Percentiles rank a stretch among this genome's conserved stretches.
These are phyloP conservation scores for Dipodomys merriami DNA, from an alignment of 2,113 vertebrate genomes.

Conservation along the genomic window DNA sequence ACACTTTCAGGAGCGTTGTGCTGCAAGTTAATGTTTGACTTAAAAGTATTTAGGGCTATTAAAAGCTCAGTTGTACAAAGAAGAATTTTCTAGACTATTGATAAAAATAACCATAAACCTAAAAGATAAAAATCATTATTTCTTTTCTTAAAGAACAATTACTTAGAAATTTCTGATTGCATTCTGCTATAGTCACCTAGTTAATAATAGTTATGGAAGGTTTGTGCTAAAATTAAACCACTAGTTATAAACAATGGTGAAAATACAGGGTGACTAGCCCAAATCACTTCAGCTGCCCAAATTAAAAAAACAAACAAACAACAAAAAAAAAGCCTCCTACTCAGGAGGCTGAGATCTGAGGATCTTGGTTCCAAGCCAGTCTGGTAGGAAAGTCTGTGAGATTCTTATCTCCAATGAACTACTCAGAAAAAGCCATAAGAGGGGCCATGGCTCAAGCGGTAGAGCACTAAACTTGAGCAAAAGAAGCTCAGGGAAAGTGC, in stretches of 20 bases:
- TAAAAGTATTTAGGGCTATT: neutral
- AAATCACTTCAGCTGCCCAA: neutral
- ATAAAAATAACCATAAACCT: constrained; percentile 49
- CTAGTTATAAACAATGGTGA: neutral
- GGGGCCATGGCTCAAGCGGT: too few relatives aligned
- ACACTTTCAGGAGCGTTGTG: constrained; percentile 29
- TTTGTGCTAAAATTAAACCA: constrained; percentile 43
- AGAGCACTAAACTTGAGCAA: too few relatives aligned
- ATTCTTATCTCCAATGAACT: too few relatives aligned
- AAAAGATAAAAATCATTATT: constrained; percentile 3
- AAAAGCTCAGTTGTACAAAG: neutral
- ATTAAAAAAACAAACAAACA: too few relatives aligned
- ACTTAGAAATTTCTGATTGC: constrained; percentile 30
- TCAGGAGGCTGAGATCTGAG: too few relatives aligned
- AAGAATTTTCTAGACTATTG: constrained; percentile 54
- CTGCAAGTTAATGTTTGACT: constrained; percentile 52
- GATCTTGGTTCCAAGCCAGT: too few relatives aligned
- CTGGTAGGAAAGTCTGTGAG: too few relatives aligned
- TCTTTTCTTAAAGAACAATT: constrained; percentile 29
- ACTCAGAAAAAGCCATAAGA: too few relatives aligned
- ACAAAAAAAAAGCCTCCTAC: too few relatives aligned
- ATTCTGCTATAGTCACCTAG: constrained; percentile 40
- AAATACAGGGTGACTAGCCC: neutral
- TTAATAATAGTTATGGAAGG: constrained; percentile 39
- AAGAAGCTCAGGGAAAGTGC: too few relatives aligned